These are phyloP conservation scores for Balaeniceps rex DNA, from an alignment of 2,113 vertebrate genomes.

Conservation along the genomic window DNA sequence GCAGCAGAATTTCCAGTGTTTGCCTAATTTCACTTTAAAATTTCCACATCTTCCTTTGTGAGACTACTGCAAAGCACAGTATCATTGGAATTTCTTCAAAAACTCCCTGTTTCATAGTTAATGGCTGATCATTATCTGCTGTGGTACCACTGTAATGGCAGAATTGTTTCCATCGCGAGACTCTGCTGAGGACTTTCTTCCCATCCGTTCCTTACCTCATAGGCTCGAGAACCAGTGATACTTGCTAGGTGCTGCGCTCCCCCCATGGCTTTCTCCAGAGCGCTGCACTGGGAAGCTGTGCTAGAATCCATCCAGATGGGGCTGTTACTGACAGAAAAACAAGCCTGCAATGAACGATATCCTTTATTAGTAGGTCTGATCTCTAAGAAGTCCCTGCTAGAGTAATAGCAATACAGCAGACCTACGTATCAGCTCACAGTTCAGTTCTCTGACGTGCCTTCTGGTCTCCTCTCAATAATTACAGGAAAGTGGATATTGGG, in stretches of 20 bases:
- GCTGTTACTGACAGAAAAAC: slow-evolving; percentile 81
- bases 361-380: not conserved
- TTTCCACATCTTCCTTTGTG: not conserved
- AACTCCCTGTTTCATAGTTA: not conserved
- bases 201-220: slow-evolving; percentile 78
- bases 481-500: not conserved
- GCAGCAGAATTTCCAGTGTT: not conserved
- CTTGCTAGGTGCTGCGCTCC: slow-evolving; percentile 80
- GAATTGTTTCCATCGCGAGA: not conserved
- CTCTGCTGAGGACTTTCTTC: not conserved
- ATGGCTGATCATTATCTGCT: not conserved
- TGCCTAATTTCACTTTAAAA: not conserved
- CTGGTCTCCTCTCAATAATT: not conserved
- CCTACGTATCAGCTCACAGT: accelerated
- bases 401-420: not conserved
- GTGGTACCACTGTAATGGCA: not conserved
- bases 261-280: slow-evolving; percentile 80
- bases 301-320: slow-evolving; percentile 99
- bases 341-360: slow-evolving; percentile 60
- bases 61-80: not conserved
- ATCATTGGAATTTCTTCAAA: not conserved
- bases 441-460: not conserved
- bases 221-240: slow-evolving; percentile 90
- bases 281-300: slow-evolving; percentile 78
- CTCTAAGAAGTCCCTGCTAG: not conserved